Evolutionary conservation across 1,140 invertebrate genomes (phyloP).

Genomic region (Drosophila lowei): DNA sequence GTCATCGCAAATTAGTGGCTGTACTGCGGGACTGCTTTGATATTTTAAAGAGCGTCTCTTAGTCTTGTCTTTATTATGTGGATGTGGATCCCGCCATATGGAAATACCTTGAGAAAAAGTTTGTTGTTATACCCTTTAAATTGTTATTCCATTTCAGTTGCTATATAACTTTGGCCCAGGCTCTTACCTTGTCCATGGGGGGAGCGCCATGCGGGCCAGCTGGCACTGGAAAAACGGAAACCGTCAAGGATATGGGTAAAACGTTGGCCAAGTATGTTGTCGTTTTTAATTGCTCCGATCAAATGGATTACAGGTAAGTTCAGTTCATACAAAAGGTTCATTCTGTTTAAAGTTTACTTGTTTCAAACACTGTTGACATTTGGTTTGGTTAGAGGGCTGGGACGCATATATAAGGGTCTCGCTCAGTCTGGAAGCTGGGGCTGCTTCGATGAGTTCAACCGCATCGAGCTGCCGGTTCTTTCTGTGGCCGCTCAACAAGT

Average conservation of each 20-base stretch:
- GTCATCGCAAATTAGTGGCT: constrained; percentile 38
- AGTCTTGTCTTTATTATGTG: constrained; percentile 14
- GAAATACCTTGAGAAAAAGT: constrained; percentile 25
- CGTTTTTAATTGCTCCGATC: constrained; percentile 99
- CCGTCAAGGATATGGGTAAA: constrained; percentile 99
- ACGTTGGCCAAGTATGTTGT: constrained; percentile 98
- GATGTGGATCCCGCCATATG: constrained; percentile 11
- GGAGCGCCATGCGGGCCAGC: constrained; percentile 97
- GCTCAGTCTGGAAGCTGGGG: constrained; percentile 98
- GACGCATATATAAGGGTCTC: constrained; percentile 94
- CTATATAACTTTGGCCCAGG: constrained; percentile 98
- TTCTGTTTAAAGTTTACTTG: no score
- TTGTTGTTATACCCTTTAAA: constrained; percentile 16
- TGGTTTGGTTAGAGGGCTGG: constrained; percentile 87
- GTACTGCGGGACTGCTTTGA: constrained; percentile 45
- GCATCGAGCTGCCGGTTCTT: constrained; percentile 96
- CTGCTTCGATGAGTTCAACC: constrained; percentile 91
- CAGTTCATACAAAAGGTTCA: no score
- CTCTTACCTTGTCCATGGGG: constrained; percentile 97
- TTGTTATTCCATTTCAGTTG: constrained; percentile 86
- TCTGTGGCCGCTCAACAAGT: constrained; percentile 99
- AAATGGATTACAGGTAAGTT: constrained; percentile 96
- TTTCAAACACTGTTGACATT: neutral
- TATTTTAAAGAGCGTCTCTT: constrained; percentile 31
- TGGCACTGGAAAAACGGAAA: constrained; percentile 98